phyloP scores from a whole-genome alignment of 2,888 invertebrate genomes.

The Cerastis rubricosa region DNA sequence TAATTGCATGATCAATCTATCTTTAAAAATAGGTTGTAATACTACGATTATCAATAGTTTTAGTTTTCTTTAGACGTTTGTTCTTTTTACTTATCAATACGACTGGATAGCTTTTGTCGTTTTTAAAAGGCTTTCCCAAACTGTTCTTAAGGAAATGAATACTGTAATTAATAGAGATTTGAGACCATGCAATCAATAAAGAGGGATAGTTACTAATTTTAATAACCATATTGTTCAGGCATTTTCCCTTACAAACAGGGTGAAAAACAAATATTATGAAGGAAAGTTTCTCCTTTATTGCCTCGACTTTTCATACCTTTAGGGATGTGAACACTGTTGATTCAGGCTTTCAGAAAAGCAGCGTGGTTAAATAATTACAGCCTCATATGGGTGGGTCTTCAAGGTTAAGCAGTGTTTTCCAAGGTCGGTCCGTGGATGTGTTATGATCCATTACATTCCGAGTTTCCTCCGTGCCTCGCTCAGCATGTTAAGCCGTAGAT shows the following conservation, averaged over 20 bases:
- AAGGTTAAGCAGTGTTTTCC: neutral
- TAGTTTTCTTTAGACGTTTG: neutral
- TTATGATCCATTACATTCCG: neutral
- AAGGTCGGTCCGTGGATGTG: neutral
- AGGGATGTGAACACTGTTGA: neutral
- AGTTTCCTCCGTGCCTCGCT: neutral
- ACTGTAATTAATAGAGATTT: neutral
- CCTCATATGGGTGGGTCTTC: neutral
- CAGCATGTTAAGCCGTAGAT: neutral
- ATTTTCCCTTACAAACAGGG: neutral
- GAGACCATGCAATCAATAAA: neutral
- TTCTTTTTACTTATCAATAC: neutral
- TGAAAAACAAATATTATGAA: neutral
- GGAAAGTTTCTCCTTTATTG: neutral
- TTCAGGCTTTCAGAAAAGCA: too few relatives aligned
- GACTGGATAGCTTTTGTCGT: too few relatives aligned
- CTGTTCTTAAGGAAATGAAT: neutral
- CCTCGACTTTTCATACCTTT: neutral
- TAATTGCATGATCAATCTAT: neutral
- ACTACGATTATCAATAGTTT: neutral
- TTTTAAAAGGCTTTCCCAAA: too few relatives aligned
- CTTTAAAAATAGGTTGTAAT: conserved; percentile 19
- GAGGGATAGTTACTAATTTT: too few relatives aligned
- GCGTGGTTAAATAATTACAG: too few relatives aligned
- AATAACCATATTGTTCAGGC: neutral